Evolutionary conservation across 2,888 invertebrate species (phyloP), one percentile per base, ranked within the genome.

Genomic region (Strigamia crassipes): DNA sequence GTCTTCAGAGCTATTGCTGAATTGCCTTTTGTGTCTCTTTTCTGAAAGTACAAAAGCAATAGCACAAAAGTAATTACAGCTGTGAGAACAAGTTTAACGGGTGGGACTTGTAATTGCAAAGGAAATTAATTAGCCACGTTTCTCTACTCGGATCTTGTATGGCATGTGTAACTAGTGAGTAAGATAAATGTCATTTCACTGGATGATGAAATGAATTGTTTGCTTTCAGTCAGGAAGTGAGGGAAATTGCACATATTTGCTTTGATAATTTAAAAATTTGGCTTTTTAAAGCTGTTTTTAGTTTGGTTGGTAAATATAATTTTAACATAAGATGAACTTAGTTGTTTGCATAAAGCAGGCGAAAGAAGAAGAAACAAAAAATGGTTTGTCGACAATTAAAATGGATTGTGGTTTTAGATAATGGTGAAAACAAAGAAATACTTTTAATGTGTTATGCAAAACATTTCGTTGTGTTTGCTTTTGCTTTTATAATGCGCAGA

Each of bases 61-160:
- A 73, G 73, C 15, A 31, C 73, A 73, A 73, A 73, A 73, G 73
- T 73, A 73, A 73, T 73, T 73, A 73, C 73, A 73, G 27, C 73
- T 13, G 31, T 12, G 31, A n/a, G 73, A 73, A 31, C 73, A 31
- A 73, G 73, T 27, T 23, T 73, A 73, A 73, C 73, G 73, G 73
- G 73, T 73, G 31, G 73, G 73, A 73, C 27, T 73, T 73, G 31
- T 73, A 73, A 73, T 73, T 73, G 73, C 73, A 73, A 73, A 73
- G 73, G 73, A 73, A 73, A 73, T 73, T 73, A 73, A 73, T 73
- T 73, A 73, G 73, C 73, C 73, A 31, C 27, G 73, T 73, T 73
- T 31, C 73, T 73, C 13, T 31, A 31, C 66, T 23, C 2, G 73
- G 27, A 73, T 73, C 73, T 31, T 73, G 73, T 73, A 73, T 31